Conservation (phyloP, 1,140 invertebrate species). For the Magallana ariakensis region DNA sequence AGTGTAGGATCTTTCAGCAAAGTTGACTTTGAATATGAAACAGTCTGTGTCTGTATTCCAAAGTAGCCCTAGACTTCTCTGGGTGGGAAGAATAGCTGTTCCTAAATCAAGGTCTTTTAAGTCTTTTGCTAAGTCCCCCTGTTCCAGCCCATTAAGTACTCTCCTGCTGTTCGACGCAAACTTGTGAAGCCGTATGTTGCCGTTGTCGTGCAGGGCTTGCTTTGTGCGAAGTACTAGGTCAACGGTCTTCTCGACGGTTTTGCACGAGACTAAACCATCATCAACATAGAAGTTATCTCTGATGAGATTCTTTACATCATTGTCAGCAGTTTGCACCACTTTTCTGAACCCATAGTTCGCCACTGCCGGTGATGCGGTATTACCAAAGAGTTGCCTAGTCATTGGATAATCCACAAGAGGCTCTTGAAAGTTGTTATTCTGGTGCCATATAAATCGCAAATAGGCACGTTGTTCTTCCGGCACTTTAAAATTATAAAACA, state of each 20-base stretch:
- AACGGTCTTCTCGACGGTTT: background rate
- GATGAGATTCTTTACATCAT: slow-evolving; percentile 44
- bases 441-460: slow-evolving; percentile 58
- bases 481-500: slow-evolving; percentile 59
- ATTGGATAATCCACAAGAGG: slow-evolving; percentile 53
- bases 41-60: slow-evolving; percentile 53
- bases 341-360: slow-evolving; percentile 53
- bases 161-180: too few relatives aligned
- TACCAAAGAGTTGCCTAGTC: slow-evolving; percentile 60
- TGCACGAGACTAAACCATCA: slow-evolving; percentile 35
- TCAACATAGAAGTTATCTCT: slow-evolving; percentile 50
- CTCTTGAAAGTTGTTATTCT: slow-evolving; percentile 41
- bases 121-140: too few relatives aligned
- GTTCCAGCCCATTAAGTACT: too few relatives aligned
- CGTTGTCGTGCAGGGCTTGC: too few relatives aligned
- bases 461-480: slow-evolving; percentile 40
- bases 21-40: slow-evolving; percentile 42
- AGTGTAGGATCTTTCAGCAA: slow-evolving; percentile 49
- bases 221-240: slow-evolving; percentile 4
- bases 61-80: too few relatives aligned
- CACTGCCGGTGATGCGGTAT: slow-evolving; percentile 51
- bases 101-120: too few relatives aligned
- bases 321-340: slow-evolving; percentile 19
- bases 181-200: too few relatives aligned
- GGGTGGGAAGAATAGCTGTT: too few relatives aligned